A percentile compares a stretch with the other conserved stretches of the same genome.
Conservation (phyloP, 2,888 invertebrate species). For the Merodon equestris region DNA sequence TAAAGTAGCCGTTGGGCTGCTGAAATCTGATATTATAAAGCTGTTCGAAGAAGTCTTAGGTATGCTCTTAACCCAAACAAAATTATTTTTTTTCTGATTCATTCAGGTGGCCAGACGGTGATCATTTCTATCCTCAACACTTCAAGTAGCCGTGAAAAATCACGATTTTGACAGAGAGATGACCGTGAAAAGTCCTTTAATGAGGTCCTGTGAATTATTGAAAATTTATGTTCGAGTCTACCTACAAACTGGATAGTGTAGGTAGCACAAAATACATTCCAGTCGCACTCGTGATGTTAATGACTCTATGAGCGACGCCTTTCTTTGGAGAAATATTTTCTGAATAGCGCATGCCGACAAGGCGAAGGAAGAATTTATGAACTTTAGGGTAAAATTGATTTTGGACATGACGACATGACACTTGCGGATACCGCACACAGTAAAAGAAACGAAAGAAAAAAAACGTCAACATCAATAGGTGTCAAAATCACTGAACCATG, state of each 20-base stretch:
- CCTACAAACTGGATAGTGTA: conserved; percentile 26
- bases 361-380: conserved; percentile 40
- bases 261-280: conserved; percentile 45
- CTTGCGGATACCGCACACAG: conserved; percentile 63
- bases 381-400: conserved; percentile 61
- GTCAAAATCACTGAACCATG: conserved; percentile 74
- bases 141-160: conserved; percentile 65
- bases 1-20: too few species aligned
- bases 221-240: conserved; percentile 50
- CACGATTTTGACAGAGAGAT: conserved; percentile 30
- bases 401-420: conserved; percentile 61
- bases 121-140: conserved; percentile 41
- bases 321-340: conserved; percentile 46
- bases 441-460: conserved; percentile 33
- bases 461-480: conserved; percentile 66
- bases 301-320: conserved; percentile 65
- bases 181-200: conserved; percentile 54
- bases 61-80: too few species aligned
- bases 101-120: conserved; percentile 36
- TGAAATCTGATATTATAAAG: too few species aligned
- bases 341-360: conserved; percentile 57
- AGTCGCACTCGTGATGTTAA: conserved; percentile 46
- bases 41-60: too few species aligned
- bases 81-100: too few species aligned
- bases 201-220: conserved; percentile 64